Evolutionary conservation across 2,888 invertebrate species (phyloP).

Genomic region (Tuberolachnus salignus): DNA sequence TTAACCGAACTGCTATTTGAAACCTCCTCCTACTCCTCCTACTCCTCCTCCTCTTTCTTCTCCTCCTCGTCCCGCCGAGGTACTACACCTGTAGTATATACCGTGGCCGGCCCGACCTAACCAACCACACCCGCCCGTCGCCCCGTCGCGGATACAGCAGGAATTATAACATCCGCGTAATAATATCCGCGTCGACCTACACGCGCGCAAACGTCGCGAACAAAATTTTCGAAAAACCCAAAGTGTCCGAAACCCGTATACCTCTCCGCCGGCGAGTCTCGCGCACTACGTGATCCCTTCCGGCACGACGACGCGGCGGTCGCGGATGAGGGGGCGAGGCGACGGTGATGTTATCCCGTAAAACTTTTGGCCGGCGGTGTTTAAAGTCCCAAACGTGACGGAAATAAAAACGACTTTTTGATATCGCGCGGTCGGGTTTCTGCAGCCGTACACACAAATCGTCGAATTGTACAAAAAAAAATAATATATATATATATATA

Average conservation of each 20-base stretch:
- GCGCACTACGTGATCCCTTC: not conserved
- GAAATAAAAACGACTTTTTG: constrained; percentile 49
- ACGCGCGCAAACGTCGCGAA: not conserved
- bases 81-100: not conserved
- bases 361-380: constrained; percentile 37
- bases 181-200: not conserved
- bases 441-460: not conserved
- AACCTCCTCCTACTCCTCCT: not conserved
- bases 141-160: too few species aligned
- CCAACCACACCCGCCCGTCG: too few species aligned
- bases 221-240: not conserved
- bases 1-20: constrained; percentile 41
- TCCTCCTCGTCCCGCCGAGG: too few species aligned
- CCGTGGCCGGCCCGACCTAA: not conserved
- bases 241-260: not conserved
- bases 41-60: constrained; percentile 24
- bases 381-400: constrained; percentile 35
- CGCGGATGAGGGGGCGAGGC: not conserved
- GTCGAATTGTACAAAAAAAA: constrained; percentile 12
- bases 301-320: not conserved
- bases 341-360: constrained; percentile 14
- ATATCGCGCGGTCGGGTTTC: constrained; percentile 11
- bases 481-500: constrained; percentile 12
- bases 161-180: too few species aligned
- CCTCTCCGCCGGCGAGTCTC: not conserved